Conservation (phyloP, 1,140 invertebrate genomes). For the Nasonia giraulti region DNA sequence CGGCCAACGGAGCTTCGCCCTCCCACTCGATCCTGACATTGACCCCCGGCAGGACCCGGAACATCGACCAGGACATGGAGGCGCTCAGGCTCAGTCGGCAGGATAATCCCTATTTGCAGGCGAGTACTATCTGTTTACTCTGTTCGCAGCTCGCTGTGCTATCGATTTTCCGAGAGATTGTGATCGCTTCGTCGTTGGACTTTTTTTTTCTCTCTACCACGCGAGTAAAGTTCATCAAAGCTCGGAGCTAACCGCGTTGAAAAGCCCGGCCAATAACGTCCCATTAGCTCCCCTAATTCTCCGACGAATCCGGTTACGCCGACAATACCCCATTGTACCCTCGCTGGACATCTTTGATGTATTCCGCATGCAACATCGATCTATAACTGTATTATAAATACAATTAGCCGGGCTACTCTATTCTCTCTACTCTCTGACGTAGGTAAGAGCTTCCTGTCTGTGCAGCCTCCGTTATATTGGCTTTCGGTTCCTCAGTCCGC, state of each 20-base stretch:
- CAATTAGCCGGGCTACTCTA: not conserved
- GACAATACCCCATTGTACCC: not conserved
- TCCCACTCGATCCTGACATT: conserved; percentile 79
- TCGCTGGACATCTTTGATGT: too few species aligned
- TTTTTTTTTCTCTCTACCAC: too few species aligned
- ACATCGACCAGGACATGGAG: conserved; percentile 90
- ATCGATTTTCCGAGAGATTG: not conserved
- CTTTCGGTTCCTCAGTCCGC: not conserved
- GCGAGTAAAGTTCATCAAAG: too few species aligned
- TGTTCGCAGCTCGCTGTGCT: not conserved
- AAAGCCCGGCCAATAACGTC: not conserved
- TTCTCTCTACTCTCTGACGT: not conserved
- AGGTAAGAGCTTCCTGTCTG: not conserved
- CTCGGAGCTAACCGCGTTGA: too few species aligned
- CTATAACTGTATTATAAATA: not conserved
- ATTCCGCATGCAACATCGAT: too few species aligned
- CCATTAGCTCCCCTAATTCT: not conserved
- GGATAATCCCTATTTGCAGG: conserved; percentile 89
- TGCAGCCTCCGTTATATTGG: not conserved
- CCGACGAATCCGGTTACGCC: not conserved
- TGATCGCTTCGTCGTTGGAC: too few species aligned
- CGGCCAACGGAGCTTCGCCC: conserved; percentile 67
- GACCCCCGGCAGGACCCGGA: conserved; percentile 83
- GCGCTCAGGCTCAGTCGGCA: conserved; percentile 84
- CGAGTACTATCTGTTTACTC: conserved; percentile 56